These are phyloP conservation scores for Lagorchestes hirsutus DNA, from an alignment of 2,797 vertebrate genomes.

Conservation along the genomic window DNA sequence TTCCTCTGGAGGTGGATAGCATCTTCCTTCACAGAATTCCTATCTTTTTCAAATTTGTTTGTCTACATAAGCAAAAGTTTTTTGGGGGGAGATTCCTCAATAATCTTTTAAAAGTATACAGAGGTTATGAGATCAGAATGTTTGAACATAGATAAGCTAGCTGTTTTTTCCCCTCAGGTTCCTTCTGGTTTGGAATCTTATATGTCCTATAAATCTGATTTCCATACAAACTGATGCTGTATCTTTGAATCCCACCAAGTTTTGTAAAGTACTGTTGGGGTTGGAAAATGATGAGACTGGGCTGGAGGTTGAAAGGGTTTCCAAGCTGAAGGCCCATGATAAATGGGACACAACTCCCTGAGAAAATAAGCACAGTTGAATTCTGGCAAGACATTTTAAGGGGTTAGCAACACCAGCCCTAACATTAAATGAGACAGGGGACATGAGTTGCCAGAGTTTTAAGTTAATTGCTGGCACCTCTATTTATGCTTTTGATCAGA, in stretches of 20 bases:
- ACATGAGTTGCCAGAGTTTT: constrained; percentile 61
- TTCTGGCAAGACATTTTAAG: neutral
- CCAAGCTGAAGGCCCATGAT: neutral
- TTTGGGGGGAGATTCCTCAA: neutral
- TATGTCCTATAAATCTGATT: neutral
- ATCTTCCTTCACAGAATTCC: neutral
- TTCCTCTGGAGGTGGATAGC: neutral
- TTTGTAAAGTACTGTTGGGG: neutral
- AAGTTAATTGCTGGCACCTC: constrained; percentile 83
- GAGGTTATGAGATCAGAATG: neutral
- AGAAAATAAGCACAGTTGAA: constrained; percentile 46
- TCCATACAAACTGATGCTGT: neutral
- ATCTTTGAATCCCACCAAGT: neutral
- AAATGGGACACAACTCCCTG: neutral
- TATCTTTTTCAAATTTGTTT: neutral
- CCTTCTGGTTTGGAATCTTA: neutral
- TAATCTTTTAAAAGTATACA: neutral
- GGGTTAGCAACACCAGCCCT: constrained; percentile 45
- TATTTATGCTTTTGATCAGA: constrained; percentile 77
- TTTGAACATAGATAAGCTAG: neutral
- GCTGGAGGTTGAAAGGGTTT: constrained; percentile 35
- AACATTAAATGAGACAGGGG: constrained; percentile 41
- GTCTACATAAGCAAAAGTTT: neutral
- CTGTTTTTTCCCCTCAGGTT: neutral
- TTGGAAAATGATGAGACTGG: constrained; percentile 50